Evolutionary conservation across 2,113 vertebrate genomes (phyloP), one percentile per base, ranked within the genome.

Genomic region (Taurulus bubalis): DNA sequence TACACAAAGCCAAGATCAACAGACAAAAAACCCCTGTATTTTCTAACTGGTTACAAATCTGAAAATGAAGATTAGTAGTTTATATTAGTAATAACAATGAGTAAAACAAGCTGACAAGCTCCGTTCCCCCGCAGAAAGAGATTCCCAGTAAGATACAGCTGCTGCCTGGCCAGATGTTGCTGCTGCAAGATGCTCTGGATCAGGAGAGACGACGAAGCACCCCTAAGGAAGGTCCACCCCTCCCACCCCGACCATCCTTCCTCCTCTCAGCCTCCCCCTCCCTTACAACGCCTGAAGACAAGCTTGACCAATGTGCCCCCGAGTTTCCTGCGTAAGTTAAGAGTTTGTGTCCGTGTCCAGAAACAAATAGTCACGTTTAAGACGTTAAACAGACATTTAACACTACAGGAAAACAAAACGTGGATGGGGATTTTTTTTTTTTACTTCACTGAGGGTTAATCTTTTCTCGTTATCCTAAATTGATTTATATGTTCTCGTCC

Each of bases 81-180:
- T 22, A n/a, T 18, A 59, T 28, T 20, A 11, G 4, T 8, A n/a
- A 59, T 5, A 30, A 40, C 28, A 49, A 9, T 11, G 11, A 42
- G 12, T 45, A 1, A 12, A 26, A 2, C 0, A 16, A 0, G 26
- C 15, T 66, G 51, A 45, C 4, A 2, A 24, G 11, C 11, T 40
- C 3, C 60, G 26, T 80, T 49, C 55, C 22, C 32, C 49, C 78
- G 65, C 49, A 97, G 97, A 88, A 95, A 62, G 87, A 94, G 49
- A 86, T 96, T 76, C 96, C 97, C 45, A 75, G n/a, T 16, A 85
- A 90, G 1, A 70, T 95, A 45, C 93, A 93, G 8, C 91, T 97
- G 73, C 89, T 95, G 66, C 96, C 96, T 24, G 96, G 93, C 4
- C 96, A 97, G 91, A 69, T 94, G n/a, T 74, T 90, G 71, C 90